Base-by-base conservation (phyloP, 2,888 invertebrate genomes). In the Aricia artaxerxes region DNA sequence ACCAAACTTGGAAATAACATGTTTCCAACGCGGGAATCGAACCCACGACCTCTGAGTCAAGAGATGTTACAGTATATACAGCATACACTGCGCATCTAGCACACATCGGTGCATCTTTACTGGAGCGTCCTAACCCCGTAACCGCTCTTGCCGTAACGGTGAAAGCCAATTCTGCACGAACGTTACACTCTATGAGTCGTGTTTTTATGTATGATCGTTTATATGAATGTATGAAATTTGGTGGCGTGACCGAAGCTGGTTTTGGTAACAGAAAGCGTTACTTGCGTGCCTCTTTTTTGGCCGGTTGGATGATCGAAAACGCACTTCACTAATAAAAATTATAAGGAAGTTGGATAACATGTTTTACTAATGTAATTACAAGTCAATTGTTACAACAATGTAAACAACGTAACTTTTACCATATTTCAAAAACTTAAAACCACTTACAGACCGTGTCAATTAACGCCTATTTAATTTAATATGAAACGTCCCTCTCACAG, bases 111-210 rank as follows among this genome's bases (percentile, higher is more conserved):
- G 61, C 44, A 24, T 38, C 61, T 44, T 75, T 75, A 79, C 75
- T 61, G 49, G 78, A 79, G 78, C 78, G 78, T 75, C 35, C 16
- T 75, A 64, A 35, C 40, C 81, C 81, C 83, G 82, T 82, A 82
- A 83, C 82, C 79, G 44, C 80, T 76, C 79, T 82, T 82, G 80
- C 78, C 80, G 49, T 79, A 78, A 81, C 80, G 84, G 88, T 90
- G 91, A 91, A 91, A 91, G 91, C 87, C 83, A 85, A 86, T 84
- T 87, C 88, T 88, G 83, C 88, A 89, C 86, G 87, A 89, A 87
- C 84, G 90, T 90, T 86, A 85, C 89, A 87, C 84, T 84, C 81
- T 79, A 83, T 85, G 83, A 84, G 83, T 81, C 80, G 83, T 81
- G 79, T 81, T 83, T 81, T 82, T 81, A 76, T 73, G 9, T 40